Evolutionary conservation across 1,140 invertebrate genomes (phyloP).

Genomic region (Oryctes rhinoceros): DNA sequence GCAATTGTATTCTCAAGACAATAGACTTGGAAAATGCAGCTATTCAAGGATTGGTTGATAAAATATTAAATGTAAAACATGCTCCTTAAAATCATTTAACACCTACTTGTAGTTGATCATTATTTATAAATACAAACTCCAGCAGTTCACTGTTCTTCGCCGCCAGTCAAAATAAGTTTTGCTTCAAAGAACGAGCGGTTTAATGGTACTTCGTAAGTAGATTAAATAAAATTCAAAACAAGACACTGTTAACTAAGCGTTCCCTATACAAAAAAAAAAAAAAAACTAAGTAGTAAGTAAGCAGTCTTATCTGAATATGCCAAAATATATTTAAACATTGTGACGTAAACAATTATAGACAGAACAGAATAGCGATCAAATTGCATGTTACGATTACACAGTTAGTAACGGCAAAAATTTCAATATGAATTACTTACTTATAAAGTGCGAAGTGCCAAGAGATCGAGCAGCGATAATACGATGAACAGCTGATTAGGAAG

Average conservation of each 20-base stretch:
- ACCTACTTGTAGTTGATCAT: too few species aligned
- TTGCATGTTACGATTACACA: background rate
- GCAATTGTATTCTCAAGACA: too few species aligned
- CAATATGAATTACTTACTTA: background rate
- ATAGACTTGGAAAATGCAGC: too few species aligned
- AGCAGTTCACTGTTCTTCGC: too few species aligned
- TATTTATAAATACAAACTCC: too few species aligned
- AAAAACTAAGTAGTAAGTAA: background rate
- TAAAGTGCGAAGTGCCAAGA: constrained; percentile 11
- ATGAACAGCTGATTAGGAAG: constrained; percentile 2
- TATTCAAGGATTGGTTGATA: too few species aligned
- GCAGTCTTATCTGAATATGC: constrained; percentile 9
- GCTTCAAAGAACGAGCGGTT: too few species aligned
- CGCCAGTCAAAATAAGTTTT: too few species aligned
- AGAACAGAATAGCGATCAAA: background rate
- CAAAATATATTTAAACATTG: constrained; percentile 33
- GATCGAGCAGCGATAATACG: background rate
- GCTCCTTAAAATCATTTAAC: too few species aligned
- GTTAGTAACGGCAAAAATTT: background rate
- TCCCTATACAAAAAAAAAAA: background rate
- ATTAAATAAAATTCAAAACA: background rate
- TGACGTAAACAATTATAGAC: constrained; percentile 3
- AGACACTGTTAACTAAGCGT: background rate
- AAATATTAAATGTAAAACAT: too few species aligned
- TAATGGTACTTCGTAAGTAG: too few species aligned